Evolutionary conservation across 2,113 vertebrate genomes (phyloP), one percentile per base, ranked within the genome.

Genomic region (Festucalex cinctus): DNA sequence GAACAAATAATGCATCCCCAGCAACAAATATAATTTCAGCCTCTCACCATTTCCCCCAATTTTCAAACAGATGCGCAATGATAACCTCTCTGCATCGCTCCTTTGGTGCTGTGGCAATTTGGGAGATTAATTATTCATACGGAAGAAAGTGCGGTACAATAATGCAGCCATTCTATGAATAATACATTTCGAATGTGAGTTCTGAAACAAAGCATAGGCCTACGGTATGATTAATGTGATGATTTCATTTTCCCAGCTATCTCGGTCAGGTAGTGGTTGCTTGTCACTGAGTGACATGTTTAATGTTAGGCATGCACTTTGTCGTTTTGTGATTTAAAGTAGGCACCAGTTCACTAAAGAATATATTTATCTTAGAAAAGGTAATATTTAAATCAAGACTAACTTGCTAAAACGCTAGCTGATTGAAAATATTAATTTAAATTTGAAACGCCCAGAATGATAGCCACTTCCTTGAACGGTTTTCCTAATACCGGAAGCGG

Each of bases 81-180:
- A 80, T 68, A 53, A 68, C 59, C 26, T 64, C 32, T 54, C 36
- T 0, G 6, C 5, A 6, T 14, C 54, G 56, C 32, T 78, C 49
- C 68, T 63, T 64, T 65, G 35, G 35, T n/a, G 49, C 63, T 39
- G 69, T 64, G 36, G 44, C 46, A 65, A 61, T 76, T 56, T 12
- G 36, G 65, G 58, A 71, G 67, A 83, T 88, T 71, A 79, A 87
- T 83, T 81, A 85, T 88, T 83, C 67, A 90, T 80, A 63, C 63
- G 63, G 67, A 77, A 65, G 58, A 44, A 57, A 44, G 54, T 79
- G 78, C 46, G 74, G 75, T 74, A 57, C 56, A 71, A 69, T 71
- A 71, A 83, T 82, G 84, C 62, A 65, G 73, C 28, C 44, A 8
- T 51, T 16, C 12, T 32, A 81, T 85, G 66, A 88, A 83, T 83